These are phyloP conservation scores for Cataglyphis hispanica DNA, from an alignment of 1,140 invertebrate genomes.

Conservation along the genomic window DNA sequence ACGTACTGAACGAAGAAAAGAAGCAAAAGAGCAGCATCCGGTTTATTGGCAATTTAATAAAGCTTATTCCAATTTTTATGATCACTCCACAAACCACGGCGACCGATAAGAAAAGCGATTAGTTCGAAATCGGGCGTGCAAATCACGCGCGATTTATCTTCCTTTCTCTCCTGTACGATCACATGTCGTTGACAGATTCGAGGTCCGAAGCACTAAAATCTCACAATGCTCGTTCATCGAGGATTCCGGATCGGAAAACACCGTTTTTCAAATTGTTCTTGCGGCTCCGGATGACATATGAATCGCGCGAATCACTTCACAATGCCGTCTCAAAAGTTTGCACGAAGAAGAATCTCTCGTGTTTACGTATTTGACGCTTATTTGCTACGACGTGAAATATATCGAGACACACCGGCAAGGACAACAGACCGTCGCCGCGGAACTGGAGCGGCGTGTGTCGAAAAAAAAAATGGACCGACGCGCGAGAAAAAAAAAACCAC, in stretches of 20 bases:
- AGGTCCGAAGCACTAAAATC: constrained; percentile 46
- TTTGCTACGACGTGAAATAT: not conserved
- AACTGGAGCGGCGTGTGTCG: not conserved
- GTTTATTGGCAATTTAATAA: not conserved
- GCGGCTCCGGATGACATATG: not conserved
- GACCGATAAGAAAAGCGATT: constrained; percentile 1
- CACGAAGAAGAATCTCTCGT: constrained; percentile 4
- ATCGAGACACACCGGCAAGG: not conserved
- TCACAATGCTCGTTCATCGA: constrained; percentile 41
- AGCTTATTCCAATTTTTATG: not conserved
- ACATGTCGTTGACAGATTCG: constrained; percentile 38
- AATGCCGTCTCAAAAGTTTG: not conserved
- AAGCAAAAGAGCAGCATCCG: not conserved
- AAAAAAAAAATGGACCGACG: not conserved
- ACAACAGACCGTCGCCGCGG: not conserved
- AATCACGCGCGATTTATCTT: constrained; percentile 36
- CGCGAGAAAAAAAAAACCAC: constrained; percentile 14
- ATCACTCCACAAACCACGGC: constrained; percentile 29
- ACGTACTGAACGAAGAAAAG: not conserved
- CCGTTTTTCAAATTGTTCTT: constrained; percentile 23
- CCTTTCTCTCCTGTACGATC: constrained; percentile 34
- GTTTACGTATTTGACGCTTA: constrained; percentile 21
- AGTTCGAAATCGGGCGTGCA: constrained; percentile 16
- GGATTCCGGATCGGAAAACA: constrained; percentile 4
- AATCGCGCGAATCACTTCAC: constrained; percentile 46